Base-by-base conservation (phyloP, 2,113 vertebrate species). In the Sterna hirundo region DNA sequence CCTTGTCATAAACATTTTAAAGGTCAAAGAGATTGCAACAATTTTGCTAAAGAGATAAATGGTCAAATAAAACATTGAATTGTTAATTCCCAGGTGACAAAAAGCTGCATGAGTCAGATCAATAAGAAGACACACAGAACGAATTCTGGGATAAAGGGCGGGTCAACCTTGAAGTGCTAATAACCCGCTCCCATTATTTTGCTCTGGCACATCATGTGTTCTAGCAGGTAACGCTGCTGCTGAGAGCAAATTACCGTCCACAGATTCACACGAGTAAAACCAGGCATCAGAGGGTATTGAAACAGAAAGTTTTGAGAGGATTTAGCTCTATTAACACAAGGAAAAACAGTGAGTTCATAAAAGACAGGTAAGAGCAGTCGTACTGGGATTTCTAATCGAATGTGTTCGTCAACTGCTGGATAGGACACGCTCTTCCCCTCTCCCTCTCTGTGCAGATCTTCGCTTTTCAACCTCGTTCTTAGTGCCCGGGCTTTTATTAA, bases 11-110 rank as follows among this genome's bases (percentile, higher is more conserved):
- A 98, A 98, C 97, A 94, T 97, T 96, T 95, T 94, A 90, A 99
- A 99, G 98, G 98, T 99, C 98, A 98, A 96, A 97, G 97, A 98
- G 94, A 97, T 96, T 86, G 94, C 95, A 97, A 97, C 94, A 97
- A 94, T 96, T 98, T 96, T 97, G 94, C 95, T 97, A 98, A 98
- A 98, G 95, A 98, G 98, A 98, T 98, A 98, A 98, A 98, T 47
- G 96, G 96, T 96, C 96, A 97, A 97, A 96, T 97, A 97, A 98
- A 98, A 98, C 95, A 96, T 93, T 94, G 96, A 95, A 95, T 95
- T 97, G 82, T 90, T 98, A 97, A 98, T 98, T 98, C 95, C 97
- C 94, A 93, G 86, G 91, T 86, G 96, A 97, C 90, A 94, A 95
- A 98, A 96, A 94, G 85, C 93, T 89, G 84, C 92, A 82, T 46